Base-by-base conservation (phyloP, 2,888 invertebrate species). In the Pterostichus niger region DNA sequence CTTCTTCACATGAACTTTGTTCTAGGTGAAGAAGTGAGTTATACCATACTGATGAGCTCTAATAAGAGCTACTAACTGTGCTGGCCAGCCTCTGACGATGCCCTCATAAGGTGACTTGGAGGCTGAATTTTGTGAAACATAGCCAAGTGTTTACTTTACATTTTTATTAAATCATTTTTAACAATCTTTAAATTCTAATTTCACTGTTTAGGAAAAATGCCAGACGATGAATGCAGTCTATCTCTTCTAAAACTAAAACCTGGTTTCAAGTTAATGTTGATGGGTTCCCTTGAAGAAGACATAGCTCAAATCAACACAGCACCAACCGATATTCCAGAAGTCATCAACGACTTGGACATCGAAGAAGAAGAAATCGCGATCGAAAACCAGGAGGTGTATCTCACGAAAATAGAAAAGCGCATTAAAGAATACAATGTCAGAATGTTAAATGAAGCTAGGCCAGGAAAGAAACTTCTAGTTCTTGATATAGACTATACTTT, bases 401-500 rank as follows among this genome's bases (percentile, higher is more conserved):
- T 96, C 87, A 93, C 95, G 0, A 96, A 97, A 91, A 94, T 97
- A 85, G 95, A 97, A 86, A 95, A 95, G 86, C 91, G 98, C 84
- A 94, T 98, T 0, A 93, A 94, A 85, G 95, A 96, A 80, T 98
- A 98, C 88, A 94, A 95, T 88, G 94, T 98, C 54, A 94, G 94
- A 68, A 92, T 97, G 83, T 86, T 98, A 46, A 97, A 96, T 90
- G 94, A 96, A 78, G 94, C 97, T 0, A 91, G 99, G 15, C 93
- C 94, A 5, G 96, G 95, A 6, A 99, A 98, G 89, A 97, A 97
- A 87, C 91, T 99, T 10, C 92, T 99, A 0, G 99, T 99, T 0
- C 90, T 99, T 76, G 99, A 99, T 88, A 98, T 99, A 88, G 99
- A 99, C 89, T 99, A 99, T 88, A 99, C 99, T 0, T 90, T 99